Evolutionary conservation across 2,797 vertebrate genomes (phyloP).

Genomic region (Etheostoma nigrum): DNA sequence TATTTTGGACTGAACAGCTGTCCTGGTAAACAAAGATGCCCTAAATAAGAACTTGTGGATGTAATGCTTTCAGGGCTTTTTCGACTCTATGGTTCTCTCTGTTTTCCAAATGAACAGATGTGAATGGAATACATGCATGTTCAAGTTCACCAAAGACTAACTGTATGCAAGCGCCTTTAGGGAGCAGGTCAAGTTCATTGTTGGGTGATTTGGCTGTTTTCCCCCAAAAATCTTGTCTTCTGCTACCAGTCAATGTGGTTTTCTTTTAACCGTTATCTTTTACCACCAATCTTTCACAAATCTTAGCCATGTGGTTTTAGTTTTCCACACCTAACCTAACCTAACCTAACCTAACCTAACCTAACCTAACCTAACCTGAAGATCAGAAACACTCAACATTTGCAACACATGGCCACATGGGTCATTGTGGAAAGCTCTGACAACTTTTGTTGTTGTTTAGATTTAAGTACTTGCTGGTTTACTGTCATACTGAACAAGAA

Average conservation of each 20-base stretch:
- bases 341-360: background rate
- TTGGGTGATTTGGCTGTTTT: background rate
- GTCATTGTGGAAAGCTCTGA: background rate
- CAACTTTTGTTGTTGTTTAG: background rate
- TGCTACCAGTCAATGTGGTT: background rate
- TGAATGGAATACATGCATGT: background rate
- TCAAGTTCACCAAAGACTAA: constrained; percentile 4
- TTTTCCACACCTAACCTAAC: background rate
- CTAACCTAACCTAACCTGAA: background rate
- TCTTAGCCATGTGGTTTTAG: background rate
- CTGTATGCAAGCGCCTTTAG: too few relatives aligned
- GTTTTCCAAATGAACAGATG: constrained; percentile 2
- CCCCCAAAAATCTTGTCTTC: background rate
- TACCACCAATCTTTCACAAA: background rate
- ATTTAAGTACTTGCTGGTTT: background rate
- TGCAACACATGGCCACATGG: too few relatives aligned
- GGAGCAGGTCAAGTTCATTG: background rate
- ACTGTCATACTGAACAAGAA: background rate
- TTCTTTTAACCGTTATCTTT: background rate
- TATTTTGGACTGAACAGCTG: background rate
- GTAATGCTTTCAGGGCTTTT: background rate
- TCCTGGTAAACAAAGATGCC: background rate
- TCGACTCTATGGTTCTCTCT: background rate
- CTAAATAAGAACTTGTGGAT: constrained; percentile 1
- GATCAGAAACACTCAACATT: background rate